phyloP scores from a whole-genome alignment of 1,140 invertebrate genomes.

The Bathynomus jamesi region DNA sequence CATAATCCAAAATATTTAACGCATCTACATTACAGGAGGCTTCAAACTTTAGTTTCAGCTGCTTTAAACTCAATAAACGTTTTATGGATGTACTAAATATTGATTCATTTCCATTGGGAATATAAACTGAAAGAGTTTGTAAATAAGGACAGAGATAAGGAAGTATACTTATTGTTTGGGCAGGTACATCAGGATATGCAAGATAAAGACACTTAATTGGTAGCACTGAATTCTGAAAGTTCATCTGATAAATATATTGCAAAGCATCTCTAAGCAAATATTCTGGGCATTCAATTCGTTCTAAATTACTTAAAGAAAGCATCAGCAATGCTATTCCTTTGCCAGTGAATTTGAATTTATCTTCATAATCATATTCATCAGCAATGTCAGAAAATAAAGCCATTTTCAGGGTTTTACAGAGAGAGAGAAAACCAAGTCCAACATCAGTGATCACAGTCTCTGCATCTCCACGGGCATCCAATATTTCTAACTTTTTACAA shows the following conservation, averaged over 20 bases:
- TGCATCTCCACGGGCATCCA: not conserved
- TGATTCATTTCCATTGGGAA: not conserved
- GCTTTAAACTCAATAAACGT: not conserved
- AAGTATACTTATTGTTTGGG: not conserved
- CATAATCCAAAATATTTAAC: not conserved
- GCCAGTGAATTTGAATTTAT: not conserved
- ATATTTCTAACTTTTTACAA: not conserved
- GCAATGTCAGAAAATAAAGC: not conserved
- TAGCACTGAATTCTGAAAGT: not conserved
- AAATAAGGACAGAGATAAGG: not conserved
- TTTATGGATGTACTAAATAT: not conserved
- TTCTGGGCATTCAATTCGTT: not conserved
- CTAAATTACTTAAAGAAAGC: not conserved
- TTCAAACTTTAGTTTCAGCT: not conserved
- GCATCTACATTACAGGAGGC: not conserved
- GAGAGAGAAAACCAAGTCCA: not conserved
- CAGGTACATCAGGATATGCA: not conserved
- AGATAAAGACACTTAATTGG: not conserved
- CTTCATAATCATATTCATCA: not conserved
- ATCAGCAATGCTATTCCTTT: not conserved
- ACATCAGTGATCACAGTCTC: not conserved
- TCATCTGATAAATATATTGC: not conserved
- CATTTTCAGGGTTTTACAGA: not conserved
- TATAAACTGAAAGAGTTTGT: not conserved
- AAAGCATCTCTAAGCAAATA: not conserved